Evolutionary conservation across 2,797 vertebrate genomes (phyloP).

Genomic region (Crypturellus tataupa): DNA sequence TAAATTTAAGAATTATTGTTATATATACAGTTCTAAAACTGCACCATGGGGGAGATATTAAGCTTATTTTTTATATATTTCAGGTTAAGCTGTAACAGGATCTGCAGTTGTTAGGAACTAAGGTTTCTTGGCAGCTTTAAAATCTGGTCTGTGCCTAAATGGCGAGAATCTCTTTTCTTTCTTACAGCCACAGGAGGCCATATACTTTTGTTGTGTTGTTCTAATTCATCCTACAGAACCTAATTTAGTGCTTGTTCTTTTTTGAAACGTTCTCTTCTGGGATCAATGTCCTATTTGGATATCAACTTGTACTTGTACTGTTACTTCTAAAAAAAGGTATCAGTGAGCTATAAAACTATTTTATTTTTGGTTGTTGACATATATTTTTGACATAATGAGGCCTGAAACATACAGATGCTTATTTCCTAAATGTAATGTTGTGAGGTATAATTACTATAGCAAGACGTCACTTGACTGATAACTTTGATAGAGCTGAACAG

Average conservation of each 20-base stretch:
- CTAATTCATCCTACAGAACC: neutral
- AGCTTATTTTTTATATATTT: neutral
- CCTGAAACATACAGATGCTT: neutral
- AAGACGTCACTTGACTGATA: neutral
- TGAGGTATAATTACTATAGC: neutral
- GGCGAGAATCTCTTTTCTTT: neutral
- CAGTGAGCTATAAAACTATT: neutral
- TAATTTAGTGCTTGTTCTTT: neutral
- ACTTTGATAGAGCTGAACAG: neutral
- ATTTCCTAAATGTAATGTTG: neutral
- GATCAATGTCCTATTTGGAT: neutral
- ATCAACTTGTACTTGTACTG: neutral
- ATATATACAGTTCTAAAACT: neutral
- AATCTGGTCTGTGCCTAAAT: neutral
- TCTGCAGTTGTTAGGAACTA: neutral
- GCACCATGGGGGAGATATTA: neutral
- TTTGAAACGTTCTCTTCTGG: neutral
- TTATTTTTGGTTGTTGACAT: neutral
- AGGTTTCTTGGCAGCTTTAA: neutral
- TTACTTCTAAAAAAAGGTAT: fast-evolving
- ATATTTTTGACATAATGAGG: neutral
- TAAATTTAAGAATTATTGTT: neutral
- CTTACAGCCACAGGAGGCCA: neutral
- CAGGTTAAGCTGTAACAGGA: neutral
- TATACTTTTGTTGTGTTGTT: neutral